phyloP scores from a whole-genome alignment of 2,113 vertebrate species.

The Manacus vitellinus region DNA sequence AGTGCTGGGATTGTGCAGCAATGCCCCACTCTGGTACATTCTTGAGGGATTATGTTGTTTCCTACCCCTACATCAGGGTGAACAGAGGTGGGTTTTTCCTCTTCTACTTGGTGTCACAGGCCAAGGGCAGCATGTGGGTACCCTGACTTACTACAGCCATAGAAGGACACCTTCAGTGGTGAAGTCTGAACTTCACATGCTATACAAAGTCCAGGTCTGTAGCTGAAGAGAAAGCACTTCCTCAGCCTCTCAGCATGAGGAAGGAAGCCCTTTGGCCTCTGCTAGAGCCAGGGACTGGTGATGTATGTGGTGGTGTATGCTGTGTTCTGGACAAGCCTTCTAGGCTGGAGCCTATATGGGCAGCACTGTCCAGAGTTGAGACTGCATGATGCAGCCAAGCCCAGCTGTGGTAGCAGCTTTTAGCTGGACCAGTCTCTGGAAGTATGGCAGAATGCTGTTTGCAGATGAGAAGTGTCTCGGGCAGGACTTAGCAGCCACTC shows the following conservation, averaged over 20 bases:
- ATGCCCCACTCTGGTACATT: not conserved
- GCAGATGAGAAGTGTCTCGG: not conserved
- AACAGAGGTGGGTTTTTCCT: not conserved
- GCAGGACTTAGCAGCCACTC: not conserved
- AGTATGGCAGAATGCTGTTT: not conserved
- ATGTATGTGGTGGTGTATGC: rapidly evolving
- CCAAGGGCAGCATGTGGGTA: not conserved
- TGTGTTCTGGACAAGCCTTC: not conserved
- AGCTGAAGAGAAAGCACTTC: not conserved
- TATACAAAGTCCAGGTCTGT: not conserved
- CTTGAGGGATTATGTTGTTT: not conserved
- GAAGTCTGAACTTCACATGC: not conserved
- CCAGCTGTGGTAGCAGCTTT: not conserved
- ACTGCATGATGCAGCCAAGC: not conserved
- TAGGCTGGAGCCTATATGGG: not conserved
- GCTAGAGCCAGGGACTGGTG: not conserved
- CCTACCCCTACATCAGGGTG: not conserved
- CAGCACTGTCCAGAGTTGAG: not conserved
- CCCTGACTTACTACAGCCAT: not conserved
- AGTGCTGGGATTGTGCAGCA: not conserved
- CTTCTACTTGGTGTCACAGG: not conserved
- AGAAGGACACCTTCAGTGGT: not conserved
- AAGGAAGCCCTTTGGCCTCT: not conserved
- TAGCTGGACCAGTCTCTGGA: not conserved
- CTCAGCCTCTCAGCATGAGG: not conserved